These are phyloP conservation scores for Oxygymnocypris stewartii DNA, from an alignment of 2,113 vertebrate species.

Conservation along the genomic window DNA sequence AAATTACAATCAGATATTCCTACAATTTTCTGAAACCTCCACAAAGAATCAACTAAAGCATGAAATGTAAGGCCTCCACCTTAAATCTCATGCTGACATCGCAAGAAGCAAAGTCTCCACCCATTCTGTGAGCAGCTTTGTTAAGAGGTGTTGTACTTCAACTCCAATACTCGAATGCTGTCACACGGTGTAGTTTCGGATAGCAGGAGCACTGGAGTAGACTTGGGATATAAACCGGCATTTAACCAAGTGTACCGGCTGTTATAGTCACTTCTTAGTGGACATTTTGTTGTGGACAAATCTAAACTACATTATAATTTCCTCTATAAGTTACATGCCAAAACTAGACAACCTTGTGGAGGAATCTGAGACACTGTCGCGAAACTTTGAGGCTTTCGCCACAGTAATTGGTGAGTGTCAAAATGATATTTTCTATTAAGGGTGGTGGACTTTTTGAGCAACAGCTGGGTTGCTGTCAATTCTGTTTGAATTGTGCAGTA, in stretches of 20 bases:
- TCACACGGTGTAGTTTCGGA: conserved; percentile 10
- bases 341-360: conserved; percentile 72
- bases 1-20: not conserved
- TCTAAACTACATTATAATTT: not conserved
- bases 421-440: too few relatives aligned
- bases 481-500: not conserved
- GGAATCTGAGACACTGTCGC: conserved; percentile 58
- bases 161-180: conserved; percentile 32
- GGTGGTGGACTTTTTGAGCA: too few relatives aligned
- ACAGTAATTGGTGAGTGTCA: conserved; percentile 75
- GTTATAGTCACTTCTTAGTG: conserved; percentile 26
- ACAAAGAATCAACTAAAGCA: not conserved
- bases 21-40: not conserved
- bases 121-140: conserved; percentile 62
- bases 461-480: not conserved
- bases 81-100: conserved; percentile 76
- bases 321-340: conserved; percentile 67
- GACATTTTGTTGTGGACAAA: conserved; percentile 52
- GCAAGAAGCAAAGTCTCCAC: conserved; percentile 67
- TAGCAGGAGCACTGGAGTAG: conserved; percentile 25
- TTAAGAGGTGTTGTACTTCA: conserved; percentile 68
- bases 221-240: conserved; percentile 39
- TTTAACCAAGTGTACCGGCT: not conserved
- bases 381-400: conserved; percentile 74
- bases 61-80: conserved; percentile 58